Percentiles rank a stretch among this genome's conserved stretches.
These are phyloP conservation scores for Ginglymostoma cirratum DNA, from an alignment of 2,113 vertebrate genomes.

Conservation along the genomic window DNA sequence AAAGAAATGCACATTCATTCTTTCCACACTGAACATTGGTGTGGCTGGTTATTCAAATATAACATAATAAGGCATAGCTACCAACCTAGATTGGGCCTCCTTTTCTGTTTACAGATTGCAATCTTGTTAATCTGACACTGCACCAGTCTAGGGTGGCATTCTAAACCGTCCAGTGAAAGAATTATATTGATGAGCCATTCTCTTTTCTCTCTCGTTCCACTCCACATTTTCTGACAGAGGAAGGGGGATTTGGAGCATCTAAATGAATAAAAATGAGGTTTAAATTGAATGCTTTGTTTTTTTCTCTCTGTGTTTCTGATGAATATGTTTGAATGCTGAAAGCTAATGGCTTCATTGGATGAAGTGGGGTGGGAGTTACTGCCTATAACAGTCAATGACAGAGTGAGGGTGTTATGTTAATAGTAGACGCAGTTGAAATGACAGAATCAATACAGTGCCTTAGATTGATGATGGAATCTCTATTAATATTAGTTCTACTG, in stretches of 20 bases:
- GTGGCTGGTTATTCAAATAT: not conserved
- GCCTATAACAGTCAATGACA: not conserved
- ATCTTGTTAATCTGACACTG: not conserved
- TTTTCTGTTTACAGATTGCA: not conserved
- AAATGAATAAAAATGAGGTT: not conserved
- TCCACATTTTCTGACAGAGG: not conserved
- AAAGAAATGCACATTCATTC: not conserved
- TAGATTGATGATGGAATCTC: slow-evolving; percentile 25
- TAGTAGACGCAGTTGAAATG: not conserved
- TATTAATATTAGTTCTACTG: not conserved
- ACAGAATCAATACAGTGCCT: slow-evolving; percentile 28
- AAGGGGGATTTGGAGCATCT: not conserved
- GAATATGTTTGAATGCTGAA: not conserved
- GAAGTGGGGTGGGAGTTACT: slow-evolving; percentile 16
- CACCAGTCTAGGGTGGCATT: not conserved
- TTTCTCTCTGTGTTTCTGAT: not conserved
- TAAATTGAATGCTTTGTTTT: not conserved
- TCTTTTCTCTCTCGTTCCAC: not conserved
- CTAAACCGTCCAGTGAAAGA: not conserved
- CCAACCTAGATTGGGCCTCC: not conserved
- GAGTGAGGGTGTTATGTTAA: not conserved
- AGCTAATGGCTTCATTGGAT: not conserved
- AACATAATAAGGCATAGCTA: not conserved
- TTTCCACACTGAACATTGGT: not conserved
- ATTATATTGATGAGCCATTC: not conserved